Percentiles rank a stretch among this genome's conserved stretches.
phyloP scores from a whole-genome alignment of 2,113 vertebrate genomes.

The Phainopepla nitens region DNA sequence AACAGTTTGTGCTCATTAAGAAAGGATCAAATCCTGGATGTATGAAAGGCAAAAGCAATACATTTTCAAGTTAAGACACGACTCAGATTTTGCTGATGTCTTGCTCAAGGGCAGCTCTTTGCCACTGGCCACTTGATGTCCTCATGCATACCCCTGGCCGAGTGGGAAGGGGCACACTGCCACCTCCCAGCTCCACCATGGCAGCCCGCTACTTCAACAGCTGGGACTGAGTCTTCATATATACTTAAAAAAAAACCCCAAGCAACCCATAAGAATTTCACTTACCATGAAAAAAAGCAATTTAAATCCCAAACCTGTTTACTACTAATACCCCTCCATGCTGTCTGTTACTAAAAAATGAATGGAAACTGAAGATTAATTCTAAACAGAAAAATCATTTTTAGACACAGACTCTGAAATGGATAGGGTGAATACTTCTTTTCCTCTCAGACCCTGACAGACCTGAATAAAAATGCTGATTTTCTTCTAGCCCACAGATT shows the following conservation, averaged over 20 bases:
- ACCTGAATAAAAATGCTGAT: not conserved
- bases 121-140: not conserved
- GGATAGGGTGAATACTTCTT: not conserved
- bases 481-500: not conserved
- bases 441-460: not conserved
- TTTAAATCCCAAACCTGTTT: not conserved
- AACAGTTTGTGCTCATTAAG: not conserved
- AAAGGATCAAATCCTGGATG: not conserved
- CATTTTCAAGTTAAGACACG: not conserved
- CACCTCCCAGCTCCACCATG: not conserved
- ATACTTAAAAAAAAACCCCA: not conserved
- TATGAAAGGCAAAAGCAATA: not conserved
- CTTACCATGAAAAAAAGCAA: not conserved
- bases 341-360: not conserved
- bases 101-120: not conserved
- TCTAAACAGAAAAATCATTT: not conserved
- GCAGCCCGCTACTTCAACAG: not conserved
- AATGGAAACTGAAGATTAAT: not conserved
- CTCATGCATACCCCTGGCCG: not conserved
- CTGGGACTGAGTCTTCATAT: not conserved
- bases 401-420: not conserved
- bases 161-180: not conserved
- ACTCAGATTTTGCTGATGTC: not conserved
- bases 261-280: not conserved
- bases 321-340: not conserved